These are phyloP conservation scores for Drosophila cracens DNA, from an alignment of 2,888 invertebrate species.

Conservation along the genomic window DNA sequence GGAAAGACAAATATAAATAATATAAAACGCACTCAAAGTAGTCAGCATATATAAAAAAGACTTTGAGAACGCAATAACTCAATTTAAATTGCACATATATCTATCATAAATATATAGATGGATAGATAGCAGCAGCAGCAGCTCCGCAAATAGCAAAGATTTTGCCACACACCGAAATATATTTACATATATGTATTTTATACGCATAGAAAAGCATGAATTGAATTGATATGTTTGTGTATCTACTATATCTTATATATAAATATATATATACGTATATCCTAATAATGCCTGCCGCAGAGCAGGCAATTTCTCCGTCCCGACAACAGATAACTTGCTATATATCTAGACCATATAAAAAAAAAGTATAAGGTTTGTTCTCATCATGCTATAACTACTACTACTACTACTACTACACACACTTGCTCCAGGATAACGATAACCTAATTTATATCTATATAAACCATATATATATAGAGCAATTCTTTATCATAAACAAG, in stretches of 20 bases:
- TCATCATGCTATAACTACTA: conserved; percentile 69
- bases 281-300: conserved; percentile 42
- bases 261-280: conserved; percentile 1
- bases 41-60: conserved; percentile 48
- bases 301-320: conserved; percentile 52
- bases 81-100: conserved; percentile 49
- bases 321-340: conserved; percentile 33
- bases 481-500: conserved; percentile 65
- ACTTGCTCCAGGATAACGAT: conserved; percentile 72
- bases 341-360: conserved; percentile 36
- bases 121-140: conserved; percentile 30
- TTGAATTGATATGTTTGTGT: conserved; percentile 43
- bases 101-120: conserved; percentile 42
- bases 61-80: conserved; percentile 59
- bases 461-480: conserved; percentile 51
- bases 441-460: conserved; percentile 57
- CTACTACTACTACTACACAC: conserved; percentile 68
- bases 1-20: conserved; percentile 26
- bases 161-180: conserved; percentile 44
- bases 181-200: conserved; percentile 20
- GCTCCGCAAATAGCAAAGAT: conserved; percentile 57
- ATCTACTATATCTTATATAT: conserved; percentile 35
- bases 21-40: conserved; percentile 64
- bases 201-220: conserved; percentile 40
- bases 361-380: conserved; percentile 67